Base-by-base conservation (phyloP, 2,888 invertebrate genomes). In the Synergus japonicus region DNA sequence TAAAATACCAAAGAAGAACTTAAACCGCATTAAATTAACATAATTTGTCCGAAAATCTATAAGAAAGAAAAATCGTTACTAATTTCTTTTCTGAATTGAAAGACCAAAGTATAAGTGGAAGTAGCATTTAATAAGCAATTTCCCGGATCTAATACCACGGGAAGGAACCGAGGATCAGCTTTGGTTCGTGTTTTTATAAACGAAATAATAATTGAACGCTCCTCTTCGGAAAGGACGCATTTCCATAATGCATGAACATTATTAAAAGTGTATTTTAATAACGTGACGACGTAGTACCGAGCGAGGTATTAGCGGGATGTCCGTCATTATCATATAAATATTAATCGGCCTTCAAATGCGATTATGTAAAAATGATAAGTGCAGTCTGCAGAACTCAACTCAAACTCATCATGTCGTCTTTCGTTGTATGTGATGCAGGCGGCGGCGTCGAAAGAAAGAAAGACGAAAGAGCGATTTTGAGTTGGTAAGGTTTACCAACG, bases 291-390 rank as follows among this genome's bases (percentile, higher is more conserved):
- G 49, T 54, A 64, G 63, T 54, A 67, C 76, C 79, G 82, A 78
- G 77, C 79, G 81, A 78, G 81, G 82, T 83, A 85, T 80, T 78
- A 80, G 60, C 63, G 44, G 66, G 49, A 81, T 78, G 77, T 66
- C 64, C 66, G 76, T 73, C 73, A 86, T 89, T 87, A 88, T 87
- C 84, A 83, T 86, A 85, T 86, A 87, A 87, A 89, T 85, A 87
- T 88, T 86, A 87, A 87, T 88, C 88, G 86, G 73, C 85, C 83
- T 86, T 86, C 83, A 82, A 83, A 82, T 82, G 87, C 86, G 88
- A 88, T 90, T 90, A 90, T 89, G 89, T 87, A 89, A 88, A 90
- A 88, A 85, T 83, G 86, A 83, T 84, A 87, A 86, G 84, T 82
- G 86, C 82, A 83, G 79, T 83, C 81, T 77, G 76, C 84, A 84